Conservation (phyloP, 2,888 invertebrate genomes). For the Alentia gelatinosa region DNA sequence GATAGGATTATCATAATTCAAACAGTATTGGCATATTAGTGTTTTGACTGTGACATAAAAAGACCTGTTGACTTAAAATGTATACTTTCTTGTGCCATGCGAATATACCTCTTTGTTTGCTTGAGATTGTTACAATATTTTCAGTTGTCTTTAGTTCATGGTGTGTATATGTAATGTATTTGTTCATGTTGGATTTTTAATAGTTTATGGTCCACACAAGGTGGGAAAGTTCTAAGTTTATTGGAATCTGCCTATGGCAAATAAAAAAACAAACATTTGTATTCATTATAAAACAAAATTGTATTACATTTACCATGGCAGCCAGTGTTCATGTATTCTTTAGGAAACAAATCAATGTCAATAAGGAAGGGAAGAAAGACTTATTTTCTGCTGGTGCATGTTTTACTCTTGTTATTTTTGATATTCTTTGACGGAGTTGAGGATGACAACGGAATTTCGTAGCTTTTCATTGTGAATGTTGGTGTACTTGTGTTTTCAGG, state of each 20-base stretch:
- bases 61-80: slow-evolving; percentile 21
- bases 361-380: neutral
- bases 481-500: slow-evolving; percentile 5
- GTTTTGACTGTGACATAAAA: neutral
- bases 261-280: neutral
- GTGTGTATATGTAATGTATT: neutral
- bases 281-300: neutral
- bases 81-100: slow-evolving; percentile 47
- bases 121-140: slow-evolving; percentile 35
- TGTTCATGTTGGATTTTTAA: neutral
- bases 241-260: neutral
- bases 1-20: neutral
- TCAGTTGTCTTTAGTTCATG: neutral
- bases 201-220: neutral
- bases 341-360: neutral
- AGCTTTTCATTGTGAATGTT: neutral
- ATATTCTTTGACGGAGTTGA: neutral
- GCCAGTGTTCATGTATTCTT: slow-evolving; percentile 42
- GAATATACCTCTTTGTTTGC: slow-evolving; percentile 49
- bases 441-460: neutral
- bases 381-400: slow-evolving; percentile 51
- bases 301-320: slow-evolving; percentile 46
- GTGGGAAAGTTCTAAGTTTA: neutral
- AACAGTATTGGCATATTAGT: slow-evolving; percentile 18
- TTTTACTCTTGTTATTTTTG: slow-evolving; percentile 18